Evolutionary conservation across 2,888 invertebrate genomes (phyloP).

Genomic region (Nymphalis c-album): DNA sequence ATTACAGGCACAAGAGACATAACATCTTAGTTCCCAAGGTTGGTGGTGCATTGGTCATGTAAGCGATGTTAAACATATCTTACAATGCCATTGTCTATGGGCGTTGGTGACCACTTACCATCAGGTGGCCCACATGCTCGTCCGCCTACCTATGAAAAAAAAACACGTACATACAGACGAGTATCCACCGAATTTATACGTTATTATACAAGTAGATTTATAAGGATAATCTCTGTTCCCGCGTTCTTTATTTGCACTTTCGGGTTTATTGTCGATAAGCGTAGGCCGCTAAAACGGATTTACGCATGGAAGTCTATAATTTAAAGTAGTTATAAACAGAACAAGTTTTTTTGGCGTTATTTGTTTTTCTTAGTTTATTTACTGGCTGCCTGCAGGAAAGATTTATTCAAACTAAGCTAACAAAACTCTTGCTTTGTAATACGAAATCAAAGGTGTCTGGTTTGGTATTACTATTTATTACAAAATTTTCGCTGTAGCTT

Average conservation of each 20-base stretch:
- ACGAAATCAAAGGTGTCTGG: neutral
- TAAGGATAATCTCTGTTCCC: conserved; percentile 13
- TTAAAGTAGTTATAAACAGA: conserved; percentile 13
- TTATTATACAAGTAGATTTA: conserved; percentile 15
- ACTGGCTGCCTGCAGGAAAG: conserved; percentile 4
- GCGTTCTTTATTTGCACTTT: conserved; percentile 14
- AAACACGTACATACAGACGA: no score
- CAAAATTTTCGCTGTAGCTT: neutral
- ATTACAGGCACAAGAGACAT: no score
- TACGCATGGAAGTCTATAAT: conserved; percentile 13
- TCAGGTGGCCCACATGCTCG: no score
- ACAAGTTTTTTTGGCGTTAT: conserved; percentile 14
- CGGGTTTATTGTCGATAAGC: conserved; percentile 12
- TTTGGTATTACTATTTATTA: neutral
- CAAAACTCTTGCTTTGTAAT: conserved; percentile 1
- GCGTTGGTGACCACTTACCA: no score
- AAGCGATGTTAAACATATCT: no score
- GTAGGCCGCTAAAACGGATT: conserved; percentile 23
- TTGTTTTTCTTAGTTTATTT: conserved; percentile 10
- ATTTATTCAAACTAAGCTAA: conserved; percentile 5
- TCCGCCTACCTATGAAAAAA: no score
- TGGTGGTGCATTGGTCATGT: no score
- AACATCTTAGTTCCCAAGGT: no score
- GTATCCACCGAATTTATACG: neutral
- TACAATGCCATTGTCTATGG: no score